Evolutionary conservation across 1,140 invertebrate genomes (phyloP), one percentile per base, ranked within the genome.

Genomic region (Campoletis sonorensis): DNA sequence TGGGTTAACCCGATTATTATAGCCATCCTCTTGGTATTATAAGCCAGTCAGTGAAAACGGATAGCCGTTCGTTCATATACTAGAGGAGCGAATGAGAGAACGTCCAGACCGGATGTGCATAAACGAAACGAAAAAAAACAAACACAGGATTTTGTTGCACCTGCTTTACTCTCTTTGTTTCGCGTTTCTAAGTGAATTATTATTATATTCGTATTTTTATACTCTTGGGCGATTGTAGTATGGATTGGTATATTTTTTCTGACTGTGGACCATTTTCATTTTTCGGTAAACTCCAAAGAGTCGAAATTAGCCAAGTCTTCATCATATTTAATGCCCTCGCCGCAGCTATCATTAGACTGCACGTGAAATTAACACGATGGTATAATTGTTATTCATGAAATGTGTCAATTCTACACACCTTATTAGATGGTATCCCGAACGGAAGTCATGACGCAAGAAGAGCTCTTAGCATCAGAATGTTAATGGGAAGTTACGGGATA

Each of bases 1-100:
- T 81, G 77, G 82, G 82, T 83, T 83, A 83, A 83, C 71, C 79
- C 76, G 75, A 83, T 83, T 83, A 83, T 83, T 83, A 83, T 83
- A 81, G 76, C 79, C 82, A 83, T 83, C 70, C 54, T 49, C 77
- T 75, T 64, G 73, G 76, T 72, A 75, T 75, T 61, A 77, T 77
- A 77, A 67, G 68, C 70, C 61, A 40, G 78, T 72, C 71, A 81
- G 71, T 79, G 71, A 30, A 73, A 79, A 49, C 76, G 73, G 80
- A 71, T 73, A 73, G 67, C 80, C 37, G 45, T 40, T 64, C 58
- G 49, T 33, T 23, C 54, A 30, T 21, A 75, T 49, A 27, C 15
- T 71, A 64, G 54, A 40, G 51, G 30, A 37, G 45, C 67, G 16
- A 23, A 27, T 1, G 15, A 54, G 72, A 11, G 68, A 83, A 83